Percentiles rank a stretch among this genome's conserved stretches.
phyloP scores from a whole-genome alignment of 2,797 vertebrate species.

The Yasuhikotakia modesta region DNA sequence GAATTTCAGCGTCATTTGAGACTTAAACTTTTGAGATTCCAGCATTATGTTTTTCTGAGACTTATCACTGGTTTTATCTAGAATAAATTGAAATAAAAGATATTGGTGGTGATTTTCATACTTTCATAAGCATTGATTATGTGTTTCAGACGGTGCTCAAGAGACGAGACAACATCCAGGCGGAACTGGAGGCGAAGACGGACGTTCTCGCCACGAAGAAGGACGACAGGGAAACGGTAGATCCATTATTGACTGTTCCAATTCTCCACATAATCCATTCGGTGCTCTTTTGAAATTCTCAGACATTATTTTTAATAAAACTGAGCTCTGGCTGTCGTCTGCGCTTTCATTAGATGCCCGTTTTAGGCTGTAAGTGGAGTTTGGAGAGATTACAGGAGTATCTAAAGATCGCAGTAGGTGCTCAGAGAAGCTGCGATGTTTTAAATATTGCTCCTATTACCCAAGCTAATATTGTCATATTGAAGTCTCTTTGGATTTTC shows the following conservation, averaged over 20 bases:
- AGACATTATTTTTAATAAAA: slow-evolving; percentile 74
- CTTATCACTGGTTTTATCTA: slow-evolving; percentile 39
- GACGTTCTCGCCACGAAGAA: slow-evolving; percentile 82
- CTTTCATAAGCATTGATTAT: slow-evolving; percentile 8
- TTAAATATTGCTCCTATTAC: slow-evolving; percentile 67
- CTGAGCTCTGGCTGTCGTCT: slow-evolving; percentile 37
- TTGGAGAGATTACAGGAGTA: slow-evolving; percentile 69
- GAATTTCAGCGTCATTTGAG: slow-evolving; percentile 10
- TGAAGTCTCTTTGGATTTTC: slow-evolving; percentile 61
- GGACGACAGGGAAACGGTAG: slow-evolving; percentile 82
- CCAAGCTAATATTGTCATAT: slow-evolving; percentile 64
- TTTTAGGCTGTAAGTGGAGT: slow-evolving; percentile 63
- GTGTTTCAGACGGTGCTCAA: slow-evolving; percentile 83
- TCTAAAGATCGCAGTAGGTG: slow-evolving; percentile 59
- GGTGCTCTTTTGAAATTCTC: slow-evolving; percentile 53
- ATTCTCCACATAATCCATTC: slow-evolving; percentile 41
- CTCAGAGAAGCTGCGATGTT: slow-evolving; percentile 54
- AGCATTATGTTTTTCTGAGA: slow-evolving; percentile 26
- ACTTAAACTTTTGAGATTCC: slow-evolving; percentile 24
- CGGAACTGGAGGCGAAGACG: slow-evolving; percentile 85
- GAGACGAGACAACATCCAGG: slow-evolving; percentile 93
- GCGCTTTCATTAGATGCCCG: slow-evolving; percentile 56
- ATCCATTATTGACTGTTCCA: slow-evolving; percentile 63
- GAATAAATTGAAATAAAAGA: slow-evolving; percentile 35
- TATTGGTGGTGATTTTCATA: slow-evolving; percentile 31